A percentile compares a stretch with the other conserved stretches of the same genome.
These are phyloP conservation scores for Leucophenga maculata DNA, from an alignment of 2,888 invertebrate species.

Conservation along the genomic window DNA sequence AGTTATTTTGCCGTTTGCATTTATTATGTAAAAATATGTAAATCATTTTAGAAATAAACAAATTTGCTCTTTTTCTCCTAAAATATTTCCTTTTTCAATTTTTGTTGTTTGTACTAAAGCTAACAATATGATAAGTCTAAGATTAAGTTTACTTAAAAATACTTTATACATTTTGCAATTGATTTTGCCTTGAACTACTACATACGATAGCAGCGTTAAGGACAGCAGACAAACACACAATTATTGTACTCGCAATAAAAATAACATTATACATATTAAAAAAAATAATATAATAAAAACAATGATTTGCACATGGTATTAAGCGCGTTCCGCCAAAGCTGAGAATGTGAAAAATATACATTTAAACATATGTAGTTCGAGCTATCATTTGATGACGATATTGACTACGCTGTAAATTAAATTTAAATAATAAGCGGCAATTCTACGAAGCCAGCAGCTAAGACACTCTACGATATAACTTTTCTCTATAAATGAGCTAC, in stretches of 20 bases:
- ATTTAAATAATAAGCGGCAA: background rate
- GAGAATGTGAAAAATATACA: constrained; percentile 5
- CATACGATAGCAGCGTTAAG: background rate
- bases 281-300: constrained; percentile 6
- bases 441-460: constrained; percentile 4
- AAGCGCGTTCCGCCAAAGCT: constrained; percentile 2
- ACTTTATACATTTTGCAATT: constrained; percentile 54
- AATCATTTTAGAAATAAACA: background rate
- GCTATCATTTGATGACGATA: too few relatives aligned
- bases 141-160: constrained; percentile 47
- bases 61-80: background rate
- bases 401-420: too few relatives aligned
- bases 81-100: constrained; percentile 15
- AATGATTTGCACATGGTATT: background rate
- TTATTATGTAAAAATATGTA: constrained; percentile 11
- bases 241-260: too few relatives aligned
- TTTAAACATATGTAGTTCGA: too few relatives aligned
- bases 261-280: background rate
- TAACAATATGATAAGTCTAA: constrained; percentile 27
- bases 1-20: background rate
- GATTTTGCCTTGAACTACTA: constrained; percentile 46
- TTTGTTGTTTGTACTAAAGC: constrained; percentile 42
- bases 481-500: constrained; percentile 1
- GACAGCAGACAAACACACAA: too few relatives aligned
- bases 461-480: background rate